Evolutionary conservation across 2,888 invertebrate species (phyloP), one percentile per base, ranked within the genome.

Genomic region (Spilarctia lutea): DNA sequence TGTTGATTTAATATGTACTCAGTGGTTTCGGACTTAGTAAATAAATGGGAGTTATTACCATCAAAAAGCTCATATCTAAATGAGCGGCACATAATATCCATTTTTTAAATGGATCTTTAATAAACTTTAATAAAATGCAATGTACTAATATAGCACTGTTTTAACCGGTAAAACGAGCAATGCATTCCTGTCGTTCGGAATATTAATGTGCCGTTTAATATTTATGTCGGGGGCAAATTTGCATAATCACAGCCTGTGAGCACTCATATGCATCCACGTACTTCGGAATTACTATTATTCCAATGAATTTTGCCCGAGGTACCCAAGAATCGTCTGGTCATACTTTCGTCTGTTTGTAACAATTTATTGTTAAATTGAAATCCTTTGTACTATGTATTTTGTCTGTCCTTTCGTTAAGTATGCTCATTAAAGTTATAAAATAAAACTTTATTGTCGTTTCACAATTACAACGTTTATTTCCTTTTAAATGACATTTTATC

Each of bases 141-240:
- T 87, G 86, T 85, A 85, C 86, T 87, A 87, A 86, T 88, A 88
- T 86, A 86, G 86, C 78, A 88, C 84, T 85, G 88, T 90, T 91
- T 89, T 91, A 90, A 87, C 90, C 89, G 90, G 91, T 92, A 91
- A 92, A 93, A 89, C 92, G 92, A 92, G 91, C 93, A 93, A 93
- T 93, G 93, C 93, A 94, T 94, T 93, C 92, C 93, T 93, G 93
- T 91, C 94, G 92, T 90, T 89, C 91, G 89, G 95, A 95, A 96
- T 95, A 95, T 95, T 95, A 95, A 96, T 95, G 95, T 87, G 85
- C 91, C 93, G 94, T 94, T 95, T 94, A 95, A 95, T 95, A 96
- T 96, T 96, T 96, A 96, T 95, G 95, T 91, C 92, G 94, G 90
- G 90, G 89, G 90, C 92, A 93, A 93, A 95, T 96, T 95, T 96